Evolutionary conservation across 2,797 vertebrate species (phyloP), one percentile per base, ranked within the genome.

Genomic region (Gallinago solitaria): DNA sequence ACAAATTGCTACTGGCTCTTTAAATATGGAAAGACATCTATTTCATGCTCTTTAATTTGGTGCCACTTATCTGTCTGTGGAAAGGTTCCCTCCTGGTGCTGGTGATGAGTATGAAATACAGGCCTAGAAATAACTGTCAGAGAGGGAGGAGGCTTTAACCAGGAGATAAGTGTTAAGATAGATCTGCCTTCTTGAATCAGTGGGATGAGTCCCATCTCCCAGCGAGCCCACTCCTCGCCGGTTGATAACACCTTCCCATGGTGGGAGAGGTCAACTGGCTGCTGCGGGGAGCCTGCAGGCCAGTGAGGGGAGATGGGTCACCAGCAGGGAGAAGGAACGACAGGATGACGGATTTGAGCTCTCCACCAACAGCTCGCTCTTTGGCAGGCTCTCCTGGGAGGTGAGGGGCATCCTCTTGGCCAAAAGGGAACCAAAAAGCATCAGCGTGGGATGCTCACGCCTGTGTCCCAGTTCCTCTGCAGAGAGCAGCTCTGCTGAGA

Each of bases 21-120:
- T 96, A 97, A 97, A 80, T 85, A 81, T 60, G 85, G 75, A 84
- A 90, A 97, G 63, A 83, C 89, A 96, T 96, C 87, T 63, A 92
- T 97, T 96, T 95, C 87, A 94, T 93, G 83, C 94, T 95, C 95
- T 95, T 97, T 97, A 97, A 97, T 97, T 96, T 92, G 95, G 88
- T 97, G 93, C 90, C 95, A 94, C 96, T 98, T 97, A 98, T 98
- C 97, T 97, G 47, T 45, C 86, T 95, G 92, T 81, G 93, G 93
- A 97, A 97, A 93, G 54, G 71, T 92, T 97, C 83, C 85, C 81
- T 94, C 76, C 90, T 93, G 83, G 94, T 86, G 92, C 93, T 95
- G 86, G 90, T 97, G 97, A 97, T 96, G 96, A 92, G 60, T 96
- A 96, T 97, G 90, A 98, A 97, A 95, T 87, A 96, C 91, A 97